These are phyloP conservation scores for Ennomos erosarius DNA, from an alignment of 2,888 invertebrate species.

Conservation along the genomic window DNA sequence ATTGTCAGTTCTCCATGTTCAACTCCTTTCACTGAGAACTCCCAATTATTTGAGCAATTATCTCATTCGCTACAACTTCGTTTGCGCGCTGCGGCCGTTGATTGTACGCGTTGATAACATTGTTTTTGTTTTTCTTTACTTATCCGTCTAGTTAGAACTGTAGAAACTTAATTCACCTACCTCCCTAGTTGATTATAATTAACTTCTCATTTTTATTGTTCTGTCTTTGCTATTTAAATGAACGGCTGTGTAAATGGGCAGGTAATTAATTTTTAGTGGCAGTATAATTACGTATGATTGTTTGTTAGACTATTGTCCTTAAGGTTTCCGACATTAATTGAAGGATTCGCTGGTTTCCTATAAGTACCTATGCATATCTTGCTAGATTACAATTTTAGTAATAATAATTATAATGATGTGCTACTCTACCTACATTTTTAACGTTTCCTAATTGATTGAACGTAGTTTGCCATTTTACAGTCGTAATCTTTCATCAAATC, in stretches of 20 bases:
- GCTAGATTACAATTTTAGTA: too few species aligned
- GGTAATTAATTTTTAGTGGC: constrained; percentile 23
- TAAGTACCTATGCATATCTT: too few species aligned
- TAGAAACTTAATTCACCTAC: constrained; percentile 19
- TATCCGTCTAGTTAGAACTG: constrained; percentile 10
- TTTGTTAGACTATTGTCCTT: constrained; percentile 15
- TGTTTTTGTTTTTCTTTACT: constrained; percentile 41
- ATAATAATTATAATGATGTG: background rate
- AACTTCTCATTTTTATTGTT: constrained; percentile 32
- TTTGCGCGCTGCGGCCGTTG: constrained; percentile 3
- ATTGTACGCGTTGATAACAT: constrained; percentile 52
- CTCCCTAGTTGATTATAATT: constrained; percentile 34
- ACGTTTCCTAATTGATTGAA: too few species aligned
- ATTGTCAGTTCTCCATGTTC: constrained; percentile 20
- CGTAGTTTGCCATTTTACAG: too few species aligned
- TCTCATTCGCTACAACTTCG: constrained; percentile 16
- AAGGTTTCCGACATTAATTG: constrained; percentile 1
- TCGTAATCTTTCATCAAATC: too few species aligned
- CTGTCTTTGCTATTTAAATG: constrained; percentile 25
- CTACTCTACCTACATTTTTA: too few species aligned
- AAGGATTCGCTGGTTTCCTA: constrained; percentile 1
- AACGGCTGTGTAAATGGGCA: constrained; percentile 15
- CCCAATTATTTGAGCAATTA: constrained; percentile 29
- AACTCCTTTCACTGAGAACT: constrained; percentile 26
- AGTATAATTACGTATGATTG: constrained; percentile 15